Evolutionary conservation across 2,797 vertebrate species (phyloP).

Genomic region (Sebastes iracundus): DNA sequence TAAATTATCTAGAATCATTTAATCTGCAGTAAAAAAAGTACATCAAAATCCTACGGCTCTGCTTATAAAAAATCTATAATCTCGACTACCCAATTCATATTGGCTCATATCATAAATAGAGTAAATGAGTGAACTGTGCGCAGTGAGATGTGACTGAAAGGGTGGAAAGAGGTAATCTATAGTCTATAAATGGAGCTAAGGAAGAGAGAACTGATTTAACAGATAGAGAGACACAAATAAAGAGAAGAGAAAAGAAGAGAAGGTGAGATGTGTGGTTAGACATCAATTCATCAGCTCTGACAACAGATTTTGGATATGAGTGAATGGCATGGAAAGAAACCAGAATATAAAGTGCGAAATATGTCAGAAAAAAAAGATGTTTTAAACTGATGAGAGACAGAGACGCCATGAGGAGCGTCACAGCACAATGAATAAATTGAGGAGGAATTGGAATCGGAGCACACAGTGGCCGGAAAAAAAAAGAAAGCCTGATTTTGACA

Average conservation of each 20-base stretch:
- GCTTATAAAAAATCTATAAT: not conserved
- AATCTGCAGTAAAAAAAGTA: not conserved
- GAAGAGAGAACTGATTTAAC: not conserved
- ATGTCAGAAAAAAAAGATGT: not conserved
- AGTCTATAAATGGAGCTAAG: not conserved
- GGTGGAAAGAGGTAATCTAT: not conserved
- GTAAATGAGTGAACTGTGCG: not conserved
- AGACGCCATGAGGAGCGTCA: slow-evolving; percentile 6
- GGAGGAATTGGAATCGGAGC: slow-evolving; percentile 36
- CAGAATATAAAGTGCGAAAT: not conserved
- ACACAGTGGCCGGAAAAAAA: not conserved
- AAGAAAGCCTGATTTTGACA: slow-evolving; percentile 25
- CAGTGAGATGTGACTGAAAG: not conserved
- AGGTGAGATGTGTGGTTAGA: slow-evolving; percentile 6
- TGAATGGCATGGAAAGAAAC: not conserved
- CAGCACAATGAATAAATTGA: slow-evolving; percentile 41
- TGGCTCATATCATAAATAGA: not conserved
- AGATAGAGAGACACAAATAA: slow-evolving; percentile 4
- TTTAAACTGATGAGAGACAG: slow-evolving; percentile 23
- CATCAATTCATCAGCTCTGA: not conserved
- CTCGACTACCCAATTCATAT: not conserved
- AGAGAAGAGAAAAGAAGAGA: not conserved
- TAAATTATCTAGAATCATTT: not conserved
- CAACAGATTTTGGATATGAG: slow-evolving; percentile 1
- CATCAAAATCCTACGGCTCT: not conserved